phyloP scores from a whole-genome alignment of 92 coral and sea anemone genomes.

The Montipora capitata region DNA sequence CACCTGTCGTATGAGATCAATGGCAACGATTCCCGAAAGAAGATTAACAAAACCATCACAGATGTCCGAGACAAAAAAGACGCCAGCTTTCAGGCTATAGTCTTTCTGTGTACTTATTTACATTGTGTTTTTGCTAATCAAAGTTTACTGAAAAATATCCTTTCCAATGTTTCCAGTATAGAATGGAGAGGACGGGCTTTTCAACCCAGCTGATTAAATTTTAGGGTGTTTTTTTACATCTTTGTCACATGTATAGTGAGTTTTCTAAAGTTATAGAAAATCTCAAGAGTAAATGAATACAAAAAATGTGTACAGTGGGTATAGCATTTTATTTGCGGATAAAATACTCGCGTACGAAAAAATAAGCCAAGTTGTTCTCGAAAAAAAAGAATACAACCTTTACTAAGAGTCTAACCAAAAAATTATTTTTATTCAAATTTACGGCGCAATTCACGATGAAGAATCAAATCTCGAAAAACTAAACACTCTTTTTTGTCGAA shows the following conservation, averaged over 20 bases:
- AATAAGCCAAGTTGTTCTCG: too few species aligned
- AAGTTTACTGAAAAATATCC: not conserved
- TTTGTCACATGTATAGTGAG: too few species aligned
- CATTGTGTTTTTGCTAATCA: not conserved
- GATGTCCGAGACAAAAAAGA: not conserved
- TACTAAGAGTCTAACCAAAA: too few species aligned
- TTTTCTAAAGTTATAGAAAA: not conserved
- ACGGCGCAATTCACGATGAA: too few species aligned
- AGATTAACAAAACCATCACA: not conserved
- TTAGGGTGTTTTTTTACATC: too few species aligned
- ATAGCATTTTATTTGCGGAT: not conserved
- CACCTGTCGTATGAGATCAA: not conserved
- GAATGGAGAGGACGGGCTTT: not conserved
- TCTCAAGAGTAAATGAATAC: not conserved
- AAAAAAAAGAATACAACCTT: too few species aligned
- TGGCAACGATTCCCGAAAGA: not conserved
- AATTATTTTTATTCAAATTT: too few species aligned
- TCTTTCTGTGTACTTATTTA: not conserved
- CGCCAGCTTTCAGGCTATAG: not conserved
- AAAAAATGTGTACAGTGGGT: not conserved
- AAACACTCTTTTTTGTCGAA: too few species aligned
- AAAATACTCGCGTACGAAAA: not conserved
- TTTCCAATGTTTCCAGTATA: too few species aligned
- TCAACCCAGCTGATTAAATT: too few species aligned
- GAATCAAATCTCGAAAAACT: too few species aligned